Percentiles rank a stretch among this genome's conserved stretches.
These are phyloP conservation scores for Gymnobelideus leadbeateri DNA, from an alignment of 2,113 vertebrate species.

Conservation along the genomic window DNA sequence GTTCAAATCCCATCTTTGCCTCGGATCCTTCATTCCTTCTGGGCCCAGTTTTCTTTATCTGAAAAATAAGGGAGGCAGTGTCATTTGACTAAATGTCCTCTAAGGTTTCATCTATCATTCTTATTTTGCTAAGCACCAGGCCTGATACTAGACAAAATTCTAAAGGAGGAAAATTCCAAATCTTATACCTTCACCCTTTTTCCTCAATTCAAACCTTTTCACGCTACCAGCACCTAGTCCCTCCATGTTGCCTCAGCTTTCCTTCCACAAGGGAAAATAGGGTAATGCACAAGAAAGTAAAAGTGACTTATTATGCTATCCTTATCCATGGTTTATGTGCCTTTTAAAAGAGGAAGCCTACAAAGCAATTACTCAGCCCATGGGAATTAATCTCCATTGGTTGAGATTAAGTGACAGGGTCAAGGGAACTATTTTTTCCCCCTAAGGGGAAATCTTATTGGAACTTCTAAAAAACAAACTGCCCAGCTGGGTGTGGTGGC, in stretches of 20 bases:
- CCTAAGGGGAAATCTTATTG: not conserved
- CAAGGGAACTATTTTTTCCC: not conserved
- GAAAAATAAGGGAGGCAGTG: not conserved
- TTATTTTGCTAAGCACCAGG: not conserved
- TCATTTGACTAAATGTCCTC: not conserved
- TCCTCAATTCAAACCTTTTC: not conserved
- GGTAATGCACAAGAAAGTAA: not conserved
- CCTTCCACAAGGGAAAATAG: not conserved
- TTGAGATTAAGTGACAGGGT: not conserved
- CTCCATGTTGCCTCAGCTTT: not conserved
- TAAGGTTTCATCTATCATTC: not conserved
- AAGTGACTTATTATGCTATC: not conserved
- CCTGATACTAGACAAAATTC: not conserved
- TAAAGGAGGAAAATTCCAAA: not conserved
- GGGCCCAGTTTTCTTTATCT: not conserved
- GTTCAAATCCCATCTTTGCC: not conserved
- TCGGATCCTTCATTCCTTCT: not conserved
- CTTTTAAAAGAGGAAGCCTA: constrained; percentile 6
- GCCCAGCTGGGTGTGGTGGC: not conserved
- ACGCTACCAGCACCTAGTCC: not conserved
- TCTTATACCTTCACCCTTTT: not conserved
- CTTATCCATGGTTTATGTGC: not conserved
- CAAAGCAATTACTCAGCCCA: not conserved
- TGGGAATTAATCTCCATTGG: not conserved
- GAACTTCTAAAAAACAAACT: constrained; percentile 3